phyloP scores from a whole-genome alignment of 2,888 invertebrate genomes.

The Pristionchus mayeri region DNA sequence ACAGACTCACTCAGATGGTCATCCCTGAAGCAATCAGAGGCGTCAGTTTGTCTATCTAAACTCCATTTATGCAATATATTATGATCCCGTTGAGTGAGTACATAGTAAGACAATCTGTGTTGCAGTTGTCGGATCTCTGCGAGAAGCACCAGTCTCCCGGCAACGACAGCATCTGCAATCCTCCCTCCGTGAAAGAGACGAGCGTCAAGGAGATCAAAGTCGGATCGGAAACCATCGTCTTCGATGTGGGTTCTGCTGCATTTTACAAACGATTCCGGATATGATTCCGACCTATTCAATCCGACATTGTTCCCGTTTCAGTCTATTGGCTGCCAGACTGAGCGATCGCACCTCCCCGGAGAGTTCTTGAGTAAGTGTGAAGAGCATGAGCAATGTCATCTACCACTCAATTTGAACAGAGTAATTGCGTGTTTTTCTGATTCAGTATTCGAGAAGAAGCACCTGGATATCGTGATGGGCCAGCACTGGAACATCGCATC shows the following conservation, averaged over 20 bases:
- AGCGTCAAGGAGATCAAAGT: background rate
- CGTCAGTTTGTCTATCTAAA: background rate
- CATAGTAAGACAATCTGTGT: background rate
- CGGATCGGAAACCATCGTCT: background rate
- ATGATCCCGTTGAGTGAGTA: background rate
- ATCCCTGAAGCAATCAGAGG: background rate
- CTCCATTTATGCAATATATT: no score
- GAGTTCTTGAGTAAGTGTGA: background rate
- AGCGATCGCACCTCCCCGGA: background rate
- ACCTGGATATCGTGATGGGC: conserved; percentile 23
- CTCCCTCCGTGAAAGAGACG: background rate
- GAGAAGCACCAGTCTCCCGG: conserved; percentile 12
- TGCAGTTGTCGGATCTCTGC: background rate
- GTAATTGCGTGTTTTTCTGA: background rate
- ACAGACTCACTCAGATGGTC: conserved; percentile 10
- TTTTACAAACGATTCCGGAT: no score
- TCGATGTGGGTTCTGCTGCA: background rate
- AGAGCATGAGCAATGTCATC: background rate
- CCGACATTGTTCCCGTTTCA: no score
- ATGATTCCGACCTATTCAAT: no score
- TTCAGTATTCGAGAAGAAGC: background rate
- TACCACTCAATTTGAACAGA: background rate
- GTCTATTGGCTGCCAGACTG: conserved; percentile 18
- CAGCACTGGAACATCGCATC: conserved; percentile 21
- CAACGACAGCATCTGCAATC: background rate